Evolutionary conservation across 2,113 vertebrate genomes (phyloP).

Genomic region (Podarcis cretensis): DNA sequence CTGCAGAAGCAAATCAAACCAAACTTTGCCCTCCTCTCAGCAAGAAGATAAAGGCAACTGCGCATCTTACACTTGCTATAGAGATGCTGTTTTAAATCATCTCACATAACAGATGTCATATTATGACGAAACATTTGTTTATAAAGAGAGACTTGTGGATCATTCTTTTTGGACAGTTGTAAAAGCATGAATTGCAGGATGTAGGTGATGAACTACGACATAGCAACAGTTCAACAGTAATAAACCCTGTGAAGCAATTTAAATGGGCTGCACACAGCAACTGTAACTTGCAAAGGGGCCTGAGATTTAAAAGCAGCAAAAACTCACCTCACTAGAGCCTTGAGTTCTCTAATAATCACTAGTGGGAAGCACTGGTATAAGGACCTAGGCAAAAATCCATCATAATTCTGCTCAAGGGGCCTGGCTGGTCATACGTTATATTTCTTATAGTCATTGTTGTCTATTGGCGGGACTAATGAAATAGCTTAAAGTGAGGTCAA

Average conservation of each 20-base stretch:
- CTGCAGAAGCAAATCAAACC: constrained; percentile 9
- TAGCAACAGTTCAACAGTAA: background rate
- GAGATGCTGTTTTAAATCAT: background rate
- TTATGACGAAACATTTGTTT: background rate
- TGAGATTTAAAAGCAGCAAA: background rate
- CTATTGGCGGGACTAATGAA: background rate
- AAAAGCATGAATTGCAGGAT: background rate
- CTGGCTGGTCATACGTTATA: background rate
- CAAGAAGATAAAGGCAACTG: background rate
- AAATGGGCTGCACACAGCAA: background rate
- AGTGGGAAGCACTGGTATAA: background rate
- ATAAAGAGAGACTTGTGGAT: background rate
- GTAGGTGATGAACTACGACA: background rate
- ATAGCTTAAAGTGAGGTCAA: background rate
- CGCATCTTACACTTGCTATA: background rate
- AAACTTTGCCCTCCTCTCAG: background rate
- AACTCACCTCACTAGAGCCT: background rate
- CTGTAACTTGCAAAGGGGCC: background rate
- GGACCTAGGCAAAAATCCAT: background rate
- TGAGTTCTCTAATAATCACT: background rate
- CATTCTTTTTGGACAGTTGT: background rate
- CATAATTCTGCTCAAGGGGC: background rate
- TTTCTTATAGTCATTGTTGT: background rate
- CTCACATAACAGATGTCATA: background rate
- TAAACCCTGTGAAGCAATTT: background rate